A percentile compares a stretch with the other conserved stretches of the same genome.
These are phyloP conservation scores for Entomyzon cyanotis DNA, from an alignment of 2,113 vertebrate species.

Conservation along the genomic window DNA sequence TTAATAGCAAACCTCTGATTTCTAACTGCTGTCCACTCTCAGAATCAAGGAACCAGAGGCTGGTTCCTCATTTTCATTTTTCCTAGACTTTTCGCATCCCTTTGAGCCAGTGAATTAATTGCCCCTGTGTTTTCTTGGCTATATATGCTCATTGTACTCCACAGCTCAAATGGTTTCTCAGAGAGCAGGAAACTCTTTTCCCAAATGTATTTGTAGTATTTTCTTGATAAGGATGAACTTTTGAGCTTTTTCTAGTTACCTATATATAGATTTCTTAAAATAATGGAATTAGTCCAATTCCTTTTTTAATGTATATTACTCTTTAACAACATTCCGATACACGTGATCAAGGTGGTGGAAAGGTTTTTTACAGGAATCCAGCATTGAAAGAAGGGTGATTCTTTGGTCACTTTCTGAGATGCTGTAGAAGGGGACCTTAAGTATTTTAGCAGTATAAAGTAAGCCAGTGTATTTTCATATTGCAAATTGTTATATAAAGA, in stretches of 20 bases:
- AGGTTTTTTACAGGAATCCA: background rate
- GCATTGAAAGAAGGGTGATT: background rate
- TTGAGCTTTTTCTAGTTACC: background rate
- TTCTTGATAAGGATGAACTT: background rate
- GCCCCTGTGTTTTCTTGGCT: background rate
- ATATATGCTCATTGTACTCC: background rate
- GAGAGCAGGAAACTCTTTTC: background rate
- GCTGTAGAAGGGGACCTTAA: background rate
- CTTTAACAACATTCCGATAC: background rate
- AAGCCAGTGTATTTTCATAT: background rate
- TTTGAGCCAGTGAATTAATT: background rate
- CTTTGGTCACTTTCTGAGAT: background rate
- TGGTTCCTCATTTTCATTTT: background rate
- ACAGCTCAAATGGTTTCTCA: background rate
- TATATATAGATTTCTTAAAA: background rate
- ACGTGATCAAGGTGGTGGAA: background rate
- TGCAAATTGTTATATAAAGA: background rate
- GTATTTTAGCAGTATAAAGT: background rate
- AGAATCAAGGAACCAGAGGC: background rate
- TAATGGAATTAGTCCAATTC: background rate
- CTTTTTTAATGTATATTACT: background rate
- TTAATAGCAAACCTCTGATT: background rate
- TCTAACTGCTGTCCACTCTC: background rate
- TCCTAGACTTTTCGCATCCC: background rate
- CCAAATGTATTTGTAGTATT: background rate